A percentile compares a stretch with the other conserved stretches of the same genome.
These are phyloP conservation scores for Gryllus longicercus DNA, from an alignment of 2,888 invertebrate species.

Conservation along the genomic window DNA sequence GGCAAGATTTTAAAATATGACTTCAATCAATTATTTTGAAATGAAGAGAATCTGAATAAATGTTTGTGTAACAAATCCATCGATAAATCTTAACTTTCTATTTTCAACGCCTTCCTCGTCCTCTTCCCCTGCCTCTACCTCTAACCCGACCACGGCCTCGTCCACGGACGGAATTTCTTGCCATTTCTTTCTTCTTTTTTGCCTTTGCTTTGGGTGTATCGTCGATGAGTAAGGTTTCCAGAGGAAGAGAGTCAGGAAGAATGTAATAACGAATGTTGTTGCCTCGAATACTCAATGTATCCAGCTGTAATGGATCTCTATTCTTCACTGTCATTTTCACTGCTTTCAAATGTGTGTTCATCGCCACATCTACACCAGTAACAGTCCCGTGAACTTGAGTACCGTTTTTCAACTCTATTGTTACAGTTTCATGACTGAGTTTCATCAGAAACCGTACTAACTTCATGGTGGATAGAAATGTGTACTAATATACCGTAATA, in stretches of 20 bases:
- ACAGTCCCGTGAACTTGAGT: slow-evolving; percentile 96
- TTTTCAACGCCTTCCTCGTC: slow-evolving; percentile 55
- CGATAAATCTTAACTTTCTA: too few relatives aligned
- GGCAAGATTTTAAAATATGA: too few relatives aligned
- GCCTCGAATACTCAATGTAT: slow-evolving; percentile 92
- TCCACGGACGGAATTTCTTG: slow-evolving; percentile 50
- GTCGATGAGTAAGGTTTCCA: slow-evolving; percentile 94
- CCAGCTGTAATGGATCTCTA: slow-evolving; percentile 87
- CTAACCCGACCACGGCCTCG: slow-evolving; percentile 68
- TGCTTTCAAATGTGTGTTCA: slow-evolving; percentile 98
- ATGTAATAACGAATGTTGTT: slow-evolving; percentile 94
- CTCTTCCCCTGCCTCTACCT: slow-evolving; percentile 66
- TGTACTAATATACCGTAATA: not conserved
- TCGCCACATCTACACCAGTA: slow-evolving; percentile 96
- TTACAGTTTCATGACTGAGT: slow-evolving; percentile 97
- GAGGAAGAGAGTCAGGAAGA: slow-evolving; percentile 91
- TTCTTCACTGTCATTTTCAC: slow-evolving; percentile 98
- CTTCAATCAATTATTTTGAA: too few relatives aligned
- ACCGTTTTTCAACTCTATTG: slow-evolving; percentile 98
- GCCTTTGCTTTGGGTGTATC: slow-evolving; percentile 94
- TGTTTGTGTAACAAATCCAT: too few relatives aligned
- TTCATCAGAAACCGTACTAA: slow-evolving; percentile 92
- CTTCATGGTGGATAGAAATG: not conserved
- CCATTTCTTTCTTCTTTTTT: slow-evolving; percentile 78
- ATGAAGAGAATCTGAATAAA: too few relatives aligned